A percentile compares a stretch with the other conserved stretches of the same genome.
Conservation (phyloP, 2,888 invertebrate genomes). For the Spialia ferax region DNA sequence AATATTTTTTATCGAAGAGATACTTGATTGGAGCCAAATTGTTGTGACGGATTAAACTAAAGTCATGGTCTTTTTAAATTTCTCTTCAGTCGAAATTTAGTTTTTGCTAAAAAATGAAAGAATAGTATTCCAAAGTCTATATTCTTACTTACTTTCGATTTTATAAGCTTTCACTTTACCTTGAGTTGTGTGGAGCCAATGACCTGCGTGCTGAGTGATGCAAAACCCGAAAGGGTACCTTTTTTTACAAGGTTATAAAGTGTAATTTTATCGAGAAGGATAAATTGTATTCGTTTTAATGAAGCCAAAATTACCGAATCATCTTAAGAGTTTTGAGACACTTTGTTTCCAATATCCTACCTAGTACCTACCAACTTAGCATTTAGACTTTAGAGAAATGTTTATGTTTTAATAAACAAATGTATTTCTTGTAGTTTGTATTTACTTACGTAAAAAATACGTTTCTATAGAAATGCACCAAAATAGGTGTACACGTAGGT, state of each 20-base stretch:
- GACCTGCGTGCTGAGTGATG: slow-evolving; percentile 45
- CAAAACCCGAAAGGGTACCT: slow-evolving; percentile 21
- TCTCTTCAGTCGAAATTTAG: slow-evolving; percentile 11
- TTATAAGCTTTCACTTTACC: slow-evolving; percentile 71
- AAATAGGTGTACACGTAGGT: too few relatives aligned
- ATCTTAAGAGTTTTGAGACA: slow-evolving; percentile 13
- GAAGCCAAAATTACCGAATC: slow-evolving; percentile 24
- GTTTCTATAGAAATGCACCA: too few relatives aligned
- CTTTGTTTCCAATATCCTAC: neutral
- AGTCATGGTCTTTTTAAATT: slow-evolving; percentile 15
- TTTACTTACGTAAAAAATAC: too few relatives aligned
- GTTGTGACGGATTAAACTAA: slow-evolving; percentile 5
- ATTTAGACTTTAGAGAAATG: too few relatives aligned
- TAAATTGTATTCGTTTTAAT: slow-evolving; percentile 28
- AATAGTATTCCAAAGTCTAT: slow-evolving; percentile 17
- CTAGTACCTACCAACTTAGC: too few relatives aligned
- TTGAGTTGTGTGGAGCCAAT: slow-evolving; percentile 54
- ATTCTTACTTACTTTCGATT: slow-evolving; percentile 63
- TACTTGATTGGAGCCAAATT: slow-evolving; percentile 21
- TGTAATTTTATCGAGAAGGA: slow-evolving; percentile 35
- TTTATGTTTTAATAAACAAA: too few relatives aligned
- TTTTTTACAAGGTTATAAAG: slow-evolving; percentile 32
- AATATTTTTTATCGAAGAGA: slow-evolving; percentile 10
- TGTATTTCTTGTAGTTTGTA: too few relatives aligned
- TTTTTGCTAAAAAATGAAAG: slow-evolving; percentile 18